Evolutionary conservation across 1,140 invertebrate genomes (phyloP).

Genomic region (Drosophila busckii): DNA sequence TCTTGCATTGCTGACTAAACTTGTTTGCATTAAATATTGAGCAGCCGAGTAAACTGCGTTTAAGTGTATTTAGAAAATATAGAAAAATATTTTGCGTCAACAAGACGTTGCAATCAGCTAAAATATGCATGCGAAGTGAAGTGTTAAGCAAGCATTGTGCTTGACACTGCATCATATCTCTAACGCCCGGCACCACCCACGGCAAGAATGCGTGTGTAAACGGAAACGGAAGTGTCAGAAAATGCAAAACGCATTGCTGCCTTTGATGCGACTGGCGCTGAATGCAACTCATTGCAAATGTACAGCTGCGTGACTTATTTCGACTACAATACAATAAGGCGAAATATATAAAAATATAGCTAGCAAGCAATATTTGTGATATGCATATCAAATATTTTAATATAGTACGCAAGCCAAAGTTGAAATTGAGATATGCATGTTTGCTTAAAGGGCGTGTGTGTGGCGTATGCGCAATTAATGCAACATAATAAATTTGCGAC

Average conservation of each 20-base stretch:
- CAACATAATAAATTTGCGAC: slow-evolving; percentile 46
- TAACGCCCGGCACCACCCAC: background rate
- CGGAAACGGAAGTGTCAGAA: slow-evolving; percentile 65
- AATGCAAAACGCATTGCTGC: slow-evolving; percentile 54
- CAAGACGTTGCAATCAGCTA: slow-evolving; percentile 65
- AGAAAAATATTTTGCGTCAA: slow-evolving; percentile 41
- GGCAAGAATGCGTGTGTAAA: slow-evolving; percentile 22
- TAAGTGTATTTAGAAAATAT: slow-evolving; percentile 36
- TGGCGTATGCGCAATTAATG: slow-evolving; percentile 69
- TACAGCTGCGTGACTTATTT: too few species aligned
- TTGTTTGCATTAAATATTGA: too few species aligned
- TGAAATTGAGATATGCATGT: slow-evolving; percentile 22
- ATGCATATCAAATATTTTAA: slow-evolving; percentile 41
- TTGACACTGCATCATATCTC: slow-evolving; percentile 47
- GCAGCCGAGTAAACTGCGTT: too few species aligned
- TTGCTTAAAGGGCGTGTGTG: too few species aligned
- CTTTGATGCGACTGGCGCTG: slow-evolving; percentile 43
- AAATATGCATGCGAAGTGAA: slow-evolving; percentile 34
- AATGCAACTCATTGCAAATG: slow-evolving; percentile 24
- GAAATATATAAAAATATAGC: too few species aligned
- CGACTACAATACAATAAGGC: too few species aligned
- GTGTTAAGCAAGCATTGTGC: slow-evolving; percentile 73
- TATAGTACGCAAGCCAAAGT: slow-evolving; percentile 28
- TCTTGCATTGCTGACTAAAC: too few species aligned
- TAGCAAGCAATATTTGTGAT: slow-evolving; percentile 40